Conservation (phyloP, 2,797 vertebrate species). For the Poeciliopsis paucimaculata region DNA sequence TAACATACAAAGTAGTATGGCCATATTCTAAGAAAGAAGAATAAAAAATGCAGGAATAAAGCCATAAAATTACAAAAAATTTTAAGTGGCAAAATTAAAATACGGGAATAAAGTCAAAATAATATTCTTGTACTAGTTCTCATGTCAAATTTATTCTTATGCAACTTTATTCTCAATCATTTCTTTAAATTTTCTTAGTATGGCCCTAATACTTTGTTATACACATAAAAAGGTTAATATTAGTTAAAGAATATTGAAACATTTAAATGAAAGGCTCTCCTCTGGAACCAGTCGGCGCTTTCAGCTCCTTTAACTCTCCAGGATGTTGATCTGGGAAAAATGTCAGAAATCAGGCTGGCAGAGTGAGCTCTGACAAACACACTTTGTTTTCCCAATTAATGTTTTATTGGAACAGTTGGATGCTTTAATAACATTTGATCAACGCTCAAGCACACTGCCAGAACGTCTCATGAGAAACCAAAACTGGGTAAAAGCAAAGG, state of each 20-base stretch:
- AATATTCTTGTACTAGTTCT: too few relatives aligned
- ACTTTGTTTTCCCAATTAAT: constrained; percentile 85
- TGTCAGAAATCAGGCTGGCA: background rate
- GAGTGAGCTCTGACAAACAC: constrained; percentile 35
- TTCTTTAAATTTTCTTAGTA: too few relatives aligned
- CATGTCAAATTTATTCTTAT: too few relatives aligned
- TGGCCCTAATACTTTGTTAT: too few relatives aligned
- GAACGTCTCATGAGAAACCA: constrained; percentile 77
- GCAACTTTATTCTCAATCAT: too few relatives aligned
- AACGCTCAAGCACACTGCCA: constrained; percentile 85
- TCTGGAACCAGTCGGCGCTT: background rate
- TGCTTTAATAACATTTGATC: constrained; percentile 92
- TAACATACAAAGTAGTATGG: too few relatives aligned
- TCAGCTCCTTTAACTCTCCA: background rate
- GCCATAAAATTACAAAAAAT: too few relatives aligned
- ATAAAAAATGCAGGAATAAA: too few relatives aligned
- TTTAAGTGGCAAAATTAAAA: too few relatives aligned
- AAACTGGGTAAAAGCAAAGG: constrained; percentile 74
- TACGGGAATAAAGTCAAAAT: too few relatives aligned
- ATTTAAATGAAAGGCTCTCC: background rate
- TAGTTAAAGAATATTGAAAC: background rate
- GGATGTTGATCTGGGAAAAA: background rate
- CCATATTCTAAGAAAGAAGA: too few relatives aligned
- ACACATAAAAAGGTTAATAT: background rate
- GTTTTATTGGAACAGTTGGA: constrained; percentile 98